phyloP scores from a whole-genome alignment of 2,888 invertebrate species.

The Tiliacea citrago region DNA sequence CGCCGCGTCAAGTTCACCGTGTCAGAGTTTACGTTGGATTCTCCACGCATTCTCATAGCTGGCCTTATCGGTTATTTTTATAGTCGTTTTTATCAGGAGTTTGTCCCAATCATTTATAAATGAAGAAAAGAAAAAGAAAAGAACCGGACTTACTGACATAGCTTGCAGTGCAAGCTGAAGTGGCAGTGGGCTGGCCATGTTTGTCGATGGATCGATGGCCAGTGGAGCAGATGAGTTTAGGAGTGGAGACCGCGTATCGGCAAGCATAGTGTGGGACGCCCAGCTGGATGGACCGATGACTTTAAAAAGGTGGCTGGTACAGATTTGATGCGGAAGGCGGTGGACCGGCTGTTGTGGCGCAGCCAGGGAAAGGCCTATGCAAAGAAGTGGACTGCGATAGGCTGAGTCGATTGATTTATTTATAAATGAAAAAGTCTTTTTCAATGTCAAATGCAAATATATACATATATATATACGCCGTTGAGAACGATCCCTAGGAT shows the following conservation, averaged over 20 bases:
- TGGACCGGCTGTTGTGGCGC: neutral
- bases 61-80: conserved; percentile 9
- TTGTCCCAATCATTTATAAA: neutral
- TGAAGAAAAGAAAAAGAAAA: too few relatives aligned
- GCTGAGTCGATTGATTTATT: neutral
- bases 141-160: too few relatives aligned
- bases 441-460: too few relatives aligned
- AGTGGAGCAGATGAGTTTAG: neutral
- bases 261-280: neutral
- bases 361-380: neutral
- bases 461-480: too few relatives aligned
- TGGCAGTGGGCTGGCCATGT: neutral
- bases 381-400: neutral
- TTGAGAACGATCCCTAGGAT: neutral
- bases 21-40: conserved; percentile 48
- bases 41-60: conserved; percentile 31
- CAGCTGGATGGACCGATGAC: neutral
- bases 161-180: neutral
- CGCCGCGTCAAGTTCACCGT: conserved; percentile 27
- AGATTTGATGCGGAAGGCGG: neutral
- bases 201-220: neutral
- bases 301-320: neutral
- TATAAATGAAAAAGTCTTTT: neutral
- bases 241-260: neutral
- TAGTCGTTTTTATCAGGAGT: neutral